These are phyloP conservation scores for Heteromyza rotundicornis DNA, from an alignment of 2,888 invertebrate genomes.

Conservation along the genomic window DNA sequence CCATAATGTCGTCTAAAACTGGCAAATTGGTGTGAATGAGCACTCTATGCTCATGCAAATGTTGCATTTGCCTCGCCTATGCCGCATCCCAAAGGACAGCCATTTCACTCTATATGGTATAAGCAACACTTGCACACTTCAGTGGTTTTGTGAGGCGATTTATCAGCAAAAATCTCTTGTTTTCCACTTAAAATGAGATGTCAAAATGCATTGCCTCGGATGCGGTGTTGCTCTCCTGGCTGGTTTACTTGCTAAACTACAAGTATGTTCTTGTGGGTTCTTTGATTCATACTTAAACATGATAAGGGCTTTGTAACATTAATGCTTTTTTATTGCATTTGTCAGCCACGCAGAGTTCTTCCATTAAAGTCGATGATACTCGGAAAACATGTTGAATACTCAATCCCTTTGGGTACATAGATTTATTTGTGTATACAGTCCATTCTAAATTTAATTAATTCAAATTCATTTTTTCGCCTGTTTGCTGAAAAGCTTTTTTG, in stretches of 20 bases:
- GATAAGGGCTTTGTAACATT: too few relatives aligned
- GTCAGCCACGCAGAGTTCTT: too few relatives aligned
- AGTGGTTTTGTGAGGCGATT: constrained; percentile 19
- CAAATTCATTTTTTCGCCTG: background rate
- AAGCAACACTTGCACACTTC: constrained; percentile 11
- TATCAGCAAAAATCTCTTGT: constrained; percentile 52
- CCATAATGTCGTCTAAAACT: constrained; percentile 52
- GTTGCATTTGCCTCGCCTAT: constrained; percentile 43
- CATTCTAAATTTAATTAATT: too few relatives aligned
- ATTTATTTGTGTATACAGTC: too few relatives aligned
- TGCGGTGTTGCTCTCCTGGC: too few relatives aligned
- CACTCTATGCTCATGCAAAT: constrained; percentile 56
- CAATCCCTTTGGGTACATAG: too few relatives aligned
- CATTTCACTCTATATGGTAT: background rate
- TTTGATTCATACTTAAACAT: too few relatives aligned
- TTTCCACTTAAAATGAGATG: constrained; percentile 62
- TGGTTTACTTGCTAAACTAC: too few relatives aligned
- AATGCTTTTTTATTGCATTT: too few relatives aligned
- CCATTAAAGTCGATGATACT: too few relatives aligned
- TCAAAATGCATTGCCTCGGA: constrained; percentile 58
- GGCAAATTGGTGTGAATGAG: constrained; percentile 57
- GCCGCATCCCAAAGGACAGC: background rate
- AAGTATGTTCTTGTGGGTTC: too few relatives aligned
- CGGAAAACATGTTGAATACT: too few relatives aligned
- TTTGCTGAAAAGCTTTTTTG: background rate